Conservation (phyloP, 1,140 invertebrate genomes). For the Drosophila ficusphila region DNA sequence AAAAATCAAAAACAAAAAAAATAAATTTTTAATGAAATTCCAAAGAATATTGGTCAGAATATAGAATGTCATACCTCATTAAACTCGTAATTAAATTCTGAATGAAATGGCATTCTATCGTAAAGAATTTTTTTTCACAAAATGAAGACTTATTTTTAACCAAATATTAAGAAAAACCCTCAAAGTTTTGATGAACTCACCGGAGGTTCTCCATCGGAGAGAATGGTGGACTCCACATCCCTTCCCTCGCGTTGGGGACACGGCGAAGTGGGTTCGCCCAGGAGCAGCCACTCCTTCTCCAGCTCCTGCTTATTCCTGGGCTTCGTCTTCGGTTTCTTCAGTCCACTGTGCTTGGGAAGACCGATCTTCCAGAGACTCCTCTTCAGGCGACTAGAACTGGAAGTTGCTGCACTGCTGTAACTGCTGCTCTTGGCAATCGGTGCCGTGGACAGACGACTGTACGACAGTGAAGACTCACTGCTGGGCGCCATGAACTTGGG, state of each 20-base stretch:
- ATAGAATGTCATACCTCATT: too few species aligned
- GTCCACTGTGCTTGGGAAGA: constrained; percentile 54
- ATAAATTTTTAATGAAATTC: too few species aligned
- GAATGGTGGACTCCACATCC: constrained; percentile 78
- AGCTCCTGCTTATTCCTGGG: constrained; percentile 72
- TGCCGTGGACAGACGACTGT: constrained; percentile 77
- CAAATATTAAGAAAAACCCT: neutral
- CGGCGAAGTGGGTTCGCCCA: constrained; percentile 81
- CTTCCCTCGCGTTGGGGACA: constrained; percentile 62
- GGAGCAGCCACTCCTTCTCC: constrained; percentile 82
- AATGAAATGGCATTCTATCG: too few species aligned
- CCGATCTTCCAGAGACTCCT: constrained; percentile 81
- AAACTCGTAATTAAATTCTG: too few species aligned
- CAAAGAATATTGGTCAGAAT: too few species aligned
- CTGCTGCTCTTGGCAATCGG: constrained; percentile 64
- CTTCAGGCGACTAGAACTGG: constrained; percentile 51
- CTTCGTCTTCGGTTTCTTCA: constrained; percentile 72
- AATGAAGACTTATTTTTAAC: too few species aligned
- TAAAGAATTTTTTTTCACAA: too few species aligned
- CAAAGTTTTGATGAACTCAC: constrained; percentile 47
- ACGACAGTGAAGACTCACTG: constrained; percentile 73
- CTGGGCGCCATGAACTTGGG: constrained; percentile 77
- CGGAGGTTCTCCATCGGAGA: constrained; percentile 74
- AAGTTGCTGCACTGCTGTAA: constrained; percentile 40
- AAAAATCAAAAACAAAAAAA: too few species aligned